Base-by-base conservation (phyloP, 2,888 invertebrate species). In the Drosophila pseudotalamancana region DNA sequence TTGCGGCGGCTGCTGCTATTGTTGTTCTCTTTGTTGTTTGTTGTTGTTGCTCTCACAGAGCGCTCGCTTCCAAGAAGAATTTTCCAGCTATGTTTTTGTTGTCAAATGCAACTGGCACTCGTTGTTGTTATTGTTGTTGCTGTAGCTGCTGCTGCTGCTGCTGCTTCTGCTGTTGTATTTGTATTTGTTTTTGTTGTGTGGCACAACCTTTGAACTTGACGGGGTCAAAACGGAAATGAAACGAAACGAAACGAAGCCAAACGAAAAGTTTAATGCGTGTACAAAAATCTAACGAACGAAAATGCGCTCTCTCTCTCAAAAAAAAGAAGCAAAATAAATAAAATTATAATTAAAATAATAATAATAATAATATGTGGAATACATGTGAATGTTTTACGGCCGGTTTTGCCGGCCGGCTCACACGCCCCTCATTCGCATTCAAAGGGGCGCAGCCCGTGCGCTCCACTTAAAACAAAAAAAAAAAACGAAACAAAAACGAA, bases 391-490 rank as follows among this genome's bases (percentile, higher is more conserved):
- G 46, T 39, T 45, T 57, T 57, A 40, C 40, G n/a, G 34, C 42
- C 14, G n/a, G n/a, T 60, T 57, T 60, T 67, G 73, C 77, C 65
- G 73, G 73, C 80, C 77, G 77, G 78, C 71, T 83, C 77, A 64
- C 74, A 87, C 80, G 85, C 78, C 75, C 67, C 63, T 87, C 80
- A 77, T 81, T 84, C 77, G 66, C 68, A 87, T 87, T 68, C 80
- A 74, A 68, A 64, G n/a, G 67, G 80, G 70, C 57, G 69, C 72
- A 56, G 72, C 60, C 49, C 48, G 56, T 60, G 78, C 75, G 79
- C 86, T 86, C 79, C 80, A 80, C 80, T 80, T 80, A 66, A 34
- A 68, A 25, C 21, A 39, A n/a, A 6, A 32, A 63, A 27, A 12
- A 37, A n/a, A 8, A 19, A 19, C 12, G 48, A 40, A 51, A 27